Percentiles rank a stretch among this genome's conserved stretches.
Evolutionary conservation across 1,140 invertebrate species (phyloP).

Genomic region (Zeugodacus cucurbitae): DNA sequence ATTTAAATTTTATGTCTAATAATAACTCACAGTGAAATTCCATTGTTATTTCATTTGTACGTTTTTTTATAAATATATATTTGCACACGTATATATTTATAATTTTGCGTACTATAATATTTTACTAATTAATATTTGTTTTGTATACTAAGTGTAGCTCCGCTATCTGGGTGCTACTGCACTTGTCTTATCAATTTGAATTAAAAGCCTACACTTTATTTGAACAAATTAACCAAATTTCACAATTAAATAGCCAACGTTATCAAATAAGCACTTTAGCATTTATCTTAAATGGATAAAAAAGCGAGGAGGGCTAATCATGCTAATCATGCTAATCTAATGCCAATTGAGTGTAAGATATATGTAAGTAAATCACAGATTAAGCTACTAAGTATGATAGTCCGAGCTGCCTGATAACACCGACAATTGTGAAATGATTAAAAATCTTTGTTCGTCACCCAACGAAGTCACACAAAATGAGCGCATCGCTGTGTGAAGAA

Average conservation of each 20-base stretch:
- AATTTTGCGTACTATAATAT: no score
- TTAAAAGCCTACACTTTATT: neutral
- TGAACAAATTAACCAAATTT: neutral
- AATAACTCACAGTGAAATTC: neutral
- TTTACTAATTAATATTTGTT: neutral
- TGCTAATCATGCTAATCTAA: no score
- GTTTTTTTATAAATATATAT: neutral
- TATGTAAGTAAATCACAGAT: neutral
- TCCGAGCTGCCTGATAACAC: neutral
- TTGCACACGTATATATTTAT: no score
- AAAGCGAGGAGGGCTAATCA: neutral
- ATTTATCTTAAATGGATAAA: neutral
- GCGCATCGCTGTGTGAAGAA: neutral
- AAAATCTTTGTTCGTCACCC: neutral
- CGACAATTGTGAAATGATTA: neutral
- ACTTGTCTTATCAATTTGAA: neutral
- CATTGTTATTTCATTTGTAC: neutral
- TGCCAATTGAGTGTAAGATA: neutral
- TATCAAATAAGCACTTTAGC: neutral
- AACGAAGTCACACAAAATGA: slow-evolving; percentile 6
- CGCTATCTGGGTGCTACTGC: neutral
- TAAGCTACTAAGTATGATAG: neutral
- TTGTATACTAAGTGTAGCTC: neutral
- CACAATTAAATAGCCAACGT: neutral
- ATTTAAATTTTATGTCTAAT: no score